A percentile compares a stretch with the other conserved stretches of the same genome.
These are phyloP conservation scores for Erpobdella octoculata DNA, from an alignment of 2,888 invertebrate genomes.

Conservation along the genomic window DNA sequence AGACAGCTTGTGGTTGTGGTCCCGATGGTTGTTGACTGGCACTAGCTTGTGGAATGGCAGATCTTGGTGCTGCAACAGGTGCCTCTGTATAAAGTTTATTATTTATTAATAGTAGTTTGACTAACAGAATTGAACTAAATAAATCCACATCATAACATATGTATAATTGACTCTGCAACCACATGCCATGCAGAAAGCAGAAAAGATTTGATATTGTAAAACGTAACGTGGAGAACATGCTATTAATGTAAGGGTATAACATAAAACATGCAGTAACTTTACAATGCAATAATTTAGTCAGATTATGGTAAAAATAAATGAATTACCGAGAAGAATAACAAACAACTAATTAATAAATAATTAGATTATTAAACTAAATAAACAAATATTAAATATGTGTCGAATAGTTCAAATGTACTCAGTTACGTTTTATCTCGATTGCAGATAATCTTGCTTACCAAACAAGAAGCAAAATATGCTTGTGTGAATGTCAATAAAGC, in stretches of 20 bases:
- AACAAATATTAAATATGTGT: no score
- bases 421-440: no score
- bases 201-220: neutral
- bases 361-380: no score
- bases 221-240: neutral
- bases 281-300: no score
- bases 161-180: neutral
- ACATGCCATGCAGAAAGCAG: neutral
- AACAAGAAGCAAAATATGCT: no score
- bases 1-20: neutral
- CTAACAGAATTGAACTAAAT: neutral
- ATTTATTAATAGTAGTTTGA: neutral
- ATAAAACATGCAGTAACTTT: no score
- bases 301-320: no score
- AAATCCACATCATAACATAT: neutral
- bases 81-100: neutral
- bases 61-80: conserved; percentile 17
- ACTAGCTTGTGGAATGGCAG: neutral
- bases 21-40: neutral
- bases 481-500: no score
- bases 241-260: neutral
- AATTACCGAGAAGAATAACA: no score
- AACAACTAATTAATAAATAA: no score
- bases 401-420: no score
- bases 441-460: no score